Evolutionary conservation across 2,113 vertebrate genomes (phyloP).

Genomic region (Telmatochromis sp.): DNA sequence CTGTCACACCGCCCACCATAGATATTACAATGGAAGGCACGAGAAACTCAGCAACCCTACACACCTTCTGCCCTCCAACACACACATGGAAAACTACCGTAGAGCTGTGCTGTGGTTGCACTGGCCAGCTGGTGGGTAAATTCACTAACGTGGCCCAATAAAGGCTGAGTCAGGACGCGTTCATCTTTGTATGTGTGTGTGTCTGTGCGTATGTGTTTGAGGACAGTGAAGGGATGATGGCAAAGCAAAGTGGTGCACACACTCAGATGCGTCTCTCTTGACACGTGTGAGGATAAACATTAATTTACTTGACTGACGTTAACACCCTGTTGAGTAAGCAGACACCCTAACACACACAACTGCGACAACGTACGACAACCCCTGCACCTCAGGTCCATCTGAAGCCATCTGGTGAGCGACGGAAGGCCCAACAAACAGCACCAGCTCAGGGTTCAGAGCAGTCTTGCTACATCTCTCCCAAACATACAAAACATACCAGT

Average conservation of each 20-base stretch:
- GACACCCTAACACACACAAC: conserved; percentile 2
- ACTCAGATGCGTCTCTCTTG: conserved; percentile 19
- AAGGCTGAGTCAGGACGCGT: conserved; percentile 43
- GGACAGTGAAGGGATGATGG: conserved; percentile 57
- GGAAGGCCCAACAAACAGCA: conserved; percentile 27
- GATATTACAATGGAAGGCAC: conserved; percentile 27
- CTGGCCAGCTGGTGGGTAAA: not conserved
- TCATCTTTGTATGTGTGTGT: not conserved
- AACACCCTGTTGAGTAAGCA: conserved; percentile 68
- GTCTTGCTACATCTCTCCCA: not conserved
- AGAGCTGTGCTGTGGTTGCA: not conserved
- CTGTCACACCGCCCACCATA: conserved; percentile 43
- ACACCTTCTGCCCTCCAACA: not conserved
- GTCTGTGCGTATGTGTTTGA: conserved; percentile 23
- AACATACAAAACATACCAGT: conserved; percentile 29
- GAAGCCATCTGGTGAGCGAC: not conserved
- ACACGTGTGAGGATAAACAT: conserved; percentile 63
- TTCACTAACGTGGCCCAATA: not conserved
- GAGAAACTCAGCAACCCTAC: not conserved
- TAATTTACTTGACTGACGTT: conserved; percentile 53
- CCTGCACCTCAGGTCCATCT: not conserved
- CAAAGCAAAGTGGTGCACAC: conserved; percentile 58
- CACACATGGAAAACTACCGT: conserved; percentile 49
- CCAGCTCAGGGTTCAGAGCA: conserved; percentile 40
- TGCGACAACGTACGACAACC: not conserved